A percentile compares a stretch with the other conserved stretches of the same genome.
Evolutionary conservation across 2,797 vertebrate species (phyloP).

Genomic region (Forpus xanthops): DNA sequence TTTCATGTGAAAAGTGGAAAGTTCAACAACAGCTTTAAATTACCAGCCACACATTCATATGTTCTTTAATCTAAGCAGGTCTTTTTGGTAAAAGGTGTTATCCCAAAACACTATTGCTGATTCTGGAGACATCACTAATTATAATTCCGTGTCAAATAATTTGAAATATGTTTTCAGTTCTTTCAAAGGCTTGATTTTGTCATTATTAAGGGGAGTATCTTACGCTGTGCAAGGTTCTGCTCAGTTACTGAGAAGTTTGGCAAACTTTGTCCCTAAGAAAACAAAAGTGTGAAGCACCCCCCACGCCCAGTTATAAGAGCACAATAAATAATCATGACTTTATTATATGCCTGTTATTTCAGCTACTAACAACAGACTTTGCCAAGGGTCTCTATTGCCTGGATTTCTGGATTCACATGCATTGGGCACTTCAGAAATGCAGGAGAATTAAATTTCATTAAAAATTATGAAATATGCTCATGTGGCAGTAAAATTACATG

Average conservation of each 20-base stretch:
- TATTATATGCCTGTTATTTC: background rate
- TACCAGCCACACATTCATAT: background rate
- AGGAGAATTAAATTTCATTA: background rate
- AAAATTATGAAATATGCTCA: background rate
- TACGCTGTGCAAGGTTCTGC: background rate
- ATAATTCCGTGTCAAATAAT: background rate
- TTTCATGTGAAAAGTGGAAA: background rate
- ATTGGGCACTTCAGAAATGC: background rate
- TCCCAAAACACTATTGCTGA: background rate
- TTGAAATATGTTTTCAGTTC: background rate
- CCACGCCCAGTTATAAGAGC: background rate
- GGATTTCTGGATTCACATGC: background rate
- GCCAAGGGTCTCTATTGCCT: background rate
- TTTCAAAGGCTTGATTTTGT: background rate
- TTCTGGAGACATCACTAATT: background rate
- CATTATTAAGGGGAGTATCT: background rate
- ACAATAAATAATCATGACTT: slow-evolving; percentile 4
- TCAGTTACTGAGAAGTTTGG: background rate
- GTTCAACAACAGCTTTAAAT: background rate
- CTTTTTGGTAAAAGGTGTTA: background rate
- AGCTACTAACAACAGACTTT: background rate
- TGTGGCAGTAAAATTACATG: background rate
- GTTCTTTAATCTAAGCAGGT: background rate
- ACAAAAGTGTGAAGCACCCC: background rate
- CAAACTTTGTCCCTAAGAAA: background rate